phyloP scores from a whole-genome alignment of 2,113 vertebrate species.

The Furnarius figulus region DNA sequence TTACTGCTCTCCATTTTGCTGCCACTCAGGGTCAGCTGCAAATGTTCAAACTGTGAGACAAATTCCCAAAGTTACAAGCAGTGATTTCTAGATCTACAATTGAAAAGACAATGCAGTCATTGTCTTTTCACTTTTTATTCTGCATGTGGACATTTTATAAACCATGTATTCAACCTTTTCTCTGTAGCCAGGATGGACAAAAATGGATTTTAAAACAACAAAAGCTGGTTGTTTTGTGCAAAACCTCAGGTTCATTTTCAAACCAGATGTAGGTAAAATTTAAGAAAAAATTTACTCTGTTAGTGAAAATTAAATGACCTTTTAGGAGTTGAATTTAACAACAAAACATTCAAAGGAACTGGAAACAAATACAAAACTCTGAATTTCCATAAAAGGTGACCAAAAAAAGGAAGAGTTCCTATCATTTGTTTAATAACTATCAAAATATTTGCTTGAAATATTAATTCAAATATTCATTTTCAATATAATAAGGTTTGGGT shows the following conservation, averaged over 20 bases:
- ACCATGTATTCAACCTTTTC: background rate
- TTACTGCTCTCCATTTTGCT: background rate
- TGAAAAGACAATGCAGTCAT: background rate
- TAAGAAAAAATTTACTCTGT: background rate
- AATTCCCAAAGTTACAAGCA: background rate
- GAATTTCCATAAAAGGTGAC: background rate
- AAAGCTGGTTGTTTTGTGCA: background rate
- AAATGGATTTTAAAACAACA: background rate
- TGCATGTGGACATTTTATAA: background rate
- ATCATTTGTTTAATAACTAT: background rate
- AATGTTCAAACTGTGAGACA: fast-evolving
- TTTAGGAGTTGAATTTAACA: background rate
- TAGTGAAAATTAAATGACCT: background rate
- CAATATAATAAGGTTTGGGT: background rate
- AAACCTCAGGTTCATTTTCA: background rate
- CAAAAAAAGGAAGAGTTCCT: background rate
- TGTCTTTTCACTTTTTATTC: background rate
- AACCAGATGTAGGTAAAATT: background rate
- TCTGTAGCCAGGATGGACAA: background rate
- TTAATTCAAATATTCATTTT: background rate
- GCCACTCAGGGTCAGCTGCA: background rate
- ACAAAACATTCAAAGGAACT: background rate
- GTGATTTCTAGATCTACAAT: background rate
- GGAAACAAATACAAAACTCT: background rate
- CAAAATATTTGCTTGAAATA: background rate